A percentile compares a stretch with the other conserved stretches of the same genome.
Conservation (phyloP, 1,140 invertebrate genomes). For the Pararge aegeria region DNA sequence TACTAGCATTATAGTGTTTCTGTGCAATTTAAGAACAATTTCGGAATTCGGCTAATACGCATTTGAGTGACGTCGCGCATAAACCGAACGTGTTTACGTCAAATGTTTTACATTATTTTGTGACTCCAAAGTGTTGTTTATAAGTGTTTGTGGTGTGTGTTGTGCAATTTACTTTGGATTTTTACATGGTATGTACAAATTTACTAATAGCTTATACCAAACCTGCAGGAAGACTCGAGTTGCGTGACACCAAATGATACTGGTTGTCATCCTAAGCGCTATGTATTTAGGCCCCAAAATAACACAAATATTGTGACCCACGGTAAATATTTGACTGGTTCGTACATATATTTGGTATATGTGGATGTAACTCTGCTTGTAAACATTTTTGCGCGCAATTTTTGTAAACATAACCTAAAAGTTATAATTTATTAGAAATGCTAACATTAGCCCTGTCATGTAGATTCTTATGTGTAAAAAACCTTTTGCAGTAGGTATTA, state of each 20-base stretch:
- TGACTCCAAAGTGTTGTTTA: conserved; percentile 38
- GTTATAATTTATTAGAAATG: background rate
- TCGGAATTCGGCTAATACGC: conserved; percentile 5
- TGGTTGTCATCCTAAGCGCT: conserved; percentile 21
- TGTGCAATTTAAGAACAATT: conserved; percentile 3
- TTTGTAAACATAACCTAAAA: conserved; percentile 34
- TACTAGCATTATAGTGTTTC: conserved; percentile 5
- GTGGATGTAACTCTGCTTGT: background rate
- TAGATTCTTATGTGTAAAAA: background rate
- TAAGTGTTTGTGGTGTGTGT: conserved; percentile 33
- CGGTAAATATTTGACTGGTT: background rate
- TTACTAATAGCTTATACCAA: conserved; percentile 5
- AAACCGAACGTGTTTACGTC: conserved; percentile 66
- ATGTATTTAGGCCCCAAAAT: conserved; percentile 4
- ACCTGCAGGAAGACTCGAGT: conserved; percentile 7
- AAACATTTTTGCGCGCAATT: conserved; percentile 26
- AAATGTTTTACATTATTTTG: conserved; percentile 57
- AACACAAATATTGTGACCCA: background rate
- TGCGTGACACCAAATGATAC: conserved; percentile 24
- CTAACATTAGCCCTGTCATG: background rate
- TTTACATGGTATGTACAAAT: conserved; percentile 28
- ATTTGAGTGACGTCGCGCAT: conserved; percentile 11
- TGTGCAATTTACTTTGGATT: conserved; percentile 21
- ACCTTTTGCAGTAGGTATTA: background rate
- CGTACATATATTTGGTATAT: background rate